Evolutionary conservation across 2,797 vertebrate genomes (phyloP).

Genomic region (Dromococcyx pavoninus): DNA sequence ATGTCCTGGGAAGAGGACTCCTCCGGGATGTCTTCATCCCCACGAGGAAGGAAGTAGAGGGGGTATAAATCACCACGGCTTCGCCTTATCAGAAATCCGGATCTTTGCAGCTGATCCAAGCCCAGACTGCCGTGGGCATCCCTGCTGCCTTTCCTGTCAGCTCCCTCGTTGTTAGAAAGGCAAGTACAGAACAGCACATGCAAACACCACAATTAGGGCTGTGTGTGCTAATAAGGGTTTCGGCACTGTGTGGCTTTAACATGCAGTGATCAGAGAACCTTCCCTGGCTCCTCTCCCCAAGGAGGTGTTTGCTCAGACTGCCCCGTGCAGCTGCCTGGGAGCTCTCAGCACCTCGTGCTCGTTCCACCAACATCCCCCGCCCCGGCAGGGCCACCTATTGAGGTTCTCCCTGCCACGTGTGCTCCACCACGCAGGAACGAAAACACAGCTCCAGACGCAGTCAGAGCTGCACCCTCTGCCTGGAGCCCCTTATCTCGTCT

Average conservation of each 20-base stretch:
- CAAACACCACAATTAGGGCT: slow-evolving; percentile 45
- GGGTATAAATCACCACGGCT: slow-evolving; percentile 41
- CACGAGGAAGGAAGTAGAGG: slow-evolving; percentile 39
- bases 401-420: not conserved
- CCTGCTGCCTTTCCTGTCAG: slow-evolving; percentile 25
- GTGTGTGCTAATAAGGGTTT: slow-evolving; percentile 33
- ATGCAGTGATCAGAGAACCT: slow-evolving; percentile 16
- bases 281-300: slow-evolving; percentile 28
- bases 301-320: not conserved
- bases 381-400: slow-evolving; percentile 26
- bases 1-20: not conserved
- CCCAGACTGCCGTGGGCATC: slow-evolving; percentile 41
- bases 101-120: slow-evolving; percentile 29
- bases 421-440: not conserved
- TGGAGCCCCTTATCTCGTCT: not conserved
- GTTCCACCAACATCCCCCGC: not conserved
- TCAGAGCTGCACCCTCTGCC: not conserved
- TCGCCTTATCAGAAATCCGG: not conserved
- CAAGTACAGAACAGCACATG: slow-evolving; percentile 48
- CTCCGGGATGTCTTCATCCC: not conserved
- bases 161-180: slow-evolving; percentile 26
- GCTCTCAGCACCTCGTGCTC: not conserved
- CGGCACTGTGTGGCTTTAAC: slow-evolving; percentile 2
- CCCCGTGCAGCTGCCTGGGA: not conserved
- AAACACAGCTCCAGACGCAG: not conserved